Evolutionary conservation across 2,113 vertebrate genomes (phyloP).

Genomic region (Perognathus longimembris): DNA sequence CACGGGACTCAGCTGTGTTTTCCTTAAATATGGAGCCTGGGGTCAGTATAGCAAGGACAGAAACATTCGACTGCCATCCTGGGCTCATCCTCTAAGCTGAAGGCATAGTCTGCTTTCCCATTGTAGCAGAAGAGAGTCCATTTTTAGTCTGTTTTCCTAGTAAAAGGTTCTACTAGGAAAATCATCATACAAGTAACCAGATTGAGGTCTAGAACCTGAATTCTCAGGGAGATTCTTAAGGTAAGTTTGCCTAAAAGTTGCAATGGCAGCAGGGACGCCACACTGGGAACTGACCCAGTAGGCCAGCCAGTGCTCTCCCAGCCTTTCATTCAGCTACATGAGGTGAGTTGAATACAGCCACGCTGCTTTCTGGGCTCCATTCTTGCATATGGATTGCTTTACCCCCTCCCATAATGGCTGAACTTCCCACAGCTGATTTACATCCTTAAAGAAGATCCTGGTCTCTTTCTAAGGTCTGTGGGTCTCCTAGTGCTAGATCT

Average conservation of each 20-base stretch:
- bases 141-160: conserved; percentile 33
- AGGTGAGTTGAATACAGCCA: background rate
- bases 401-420: background rate
- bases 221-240: background rate
- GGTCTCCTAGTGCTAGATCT: background rate
- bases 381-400: background rate
- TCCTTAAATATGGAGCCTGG: background rate
- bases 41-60: background rate
- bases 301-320: too few species aligned
- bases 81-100: background rate
- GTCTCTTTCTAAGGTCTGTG: background rate
- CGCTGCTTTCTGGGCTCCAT: background rate
- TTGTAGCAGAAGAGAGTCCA: background rate
- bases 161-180: background rate
- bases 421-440: background rate
- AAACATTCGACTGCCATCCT: background rate
- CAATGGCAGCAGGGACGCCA: background rate
- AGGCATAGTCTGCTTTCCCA: background rate
- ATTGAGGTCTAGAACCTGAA: background rate
- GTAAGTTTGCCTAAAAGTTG: background rate
- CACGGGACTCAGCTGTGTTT: background rate
- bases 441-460: background rate
- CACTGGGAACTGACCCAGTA: background rate
- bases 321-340: background rate
- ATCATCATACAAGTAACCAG: background rate